Conservation (phyloP, 2,888 invertebrate genomes). For the Asteroscopus sphinx region DNA sequence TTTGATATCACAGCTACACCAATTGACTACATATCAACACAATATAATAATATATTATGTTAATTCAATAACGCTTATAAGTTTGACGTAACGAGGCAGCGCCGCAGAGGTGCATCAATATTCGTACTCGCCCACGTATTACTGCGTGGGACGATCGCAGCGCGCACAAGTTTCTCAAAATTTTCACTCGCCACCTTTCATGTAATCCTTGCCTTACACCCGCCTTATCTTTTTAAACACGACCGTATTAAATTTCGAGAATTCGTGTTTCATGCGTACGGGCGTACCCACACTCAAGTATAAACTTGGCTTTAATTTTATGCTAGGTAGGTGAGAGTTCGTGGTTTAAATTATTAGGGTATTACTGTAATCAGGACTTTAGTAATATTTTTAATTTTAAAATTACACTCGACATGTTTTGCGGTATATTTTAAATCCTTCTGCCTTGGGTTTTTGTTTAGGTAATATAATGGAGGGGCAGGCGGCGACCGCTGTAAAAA, state of each 20-base stretch:
- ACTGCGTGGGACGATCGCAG: conserved; percentile 66
- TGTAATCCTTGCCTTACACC: conserved; percentile 69
- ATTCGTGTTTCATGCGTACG: conserved; percentile 58
- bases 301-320: conserved; percentile 61
- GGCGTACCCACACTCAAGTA: conserved; percentile 45
- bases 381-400: conserved; percentile 73
- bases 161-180: conserved; percentile 71
- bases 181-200: conserved; percentile 70
- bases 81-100: conserved; percentile 71
- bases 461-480: conserved; percentile 72
- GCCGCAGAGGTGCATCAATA: conserved; percentile 72
- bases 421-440: conserved; percentile 74
- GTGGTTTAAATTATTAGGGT: conserved; percentile 66
- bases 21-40: conserved; percentile 25
- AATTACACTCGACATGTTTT: conserved; percentile 79
- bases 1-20: conserved; percentile 48
- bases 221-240: conserved; percentile 65
- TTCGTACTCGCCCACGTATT: conserved; percentile 77
- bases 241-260: conserved; percentile 67
- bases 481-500: conserved; percentile 69
- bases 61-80: conserved; percentile 69
- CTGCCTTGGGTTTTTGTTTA: conserved; percentile 73
- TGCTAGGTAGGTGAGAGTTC: conserved; percentile 51
- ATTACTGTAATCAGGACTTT: conserved; percentile 41
- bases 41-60: too few species aligned